Conservation (phyloP, 2,797 vertebrate species). For the Propithecus deckenii region DNA sequence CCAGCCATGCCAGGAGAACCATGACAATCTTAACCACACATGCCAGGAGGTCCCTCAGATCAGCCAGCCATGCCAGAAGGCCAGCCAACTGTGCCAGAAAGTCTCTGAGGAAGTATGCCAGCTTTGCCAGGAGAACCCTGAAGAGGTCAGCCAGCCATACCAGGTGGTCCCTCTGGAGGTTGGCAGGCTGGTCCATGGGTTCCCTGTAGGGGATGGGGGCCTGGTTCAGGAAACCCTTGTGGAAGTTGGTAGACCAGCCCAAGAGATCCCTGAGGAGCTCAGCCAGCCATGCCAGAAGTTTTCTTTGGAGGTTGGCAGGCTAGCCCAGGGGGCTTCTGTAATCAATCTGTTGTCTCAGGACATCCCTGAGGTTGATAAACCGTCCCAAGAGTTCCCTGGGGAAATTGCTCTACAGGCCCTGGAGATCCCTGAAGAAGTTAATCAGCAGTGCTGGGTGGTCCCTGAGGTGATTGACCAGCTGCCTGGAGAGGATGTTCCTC, state of each 20-base stretch:
- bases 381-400: slow-evolving; percentile 10
- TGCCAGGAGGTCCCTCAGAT: slow-evolving; percentile 34
- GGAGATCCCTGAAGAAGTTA: slow-evolving; percentile 36
- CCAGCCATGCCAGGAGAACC: not conserved
- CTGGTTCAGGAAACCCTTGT: slow-evolving; percentile 44
- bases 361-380: slow-evolving; percentile 41
- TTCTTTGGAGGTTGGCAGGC: slow-evolving; percentile 57
- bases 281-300: slow-evolving; percentile 24
- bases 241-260: slow-evolving; percentile 33
- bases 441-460: not conserved
- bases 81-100: not conserved
- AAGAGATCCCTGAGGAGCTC: slow-evolving; percentile 34
- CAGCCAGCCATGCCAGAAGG: slow-evolving; percentile 14
- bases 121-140: slow-evolving; percentile 51
- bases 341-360: slow-evolving; percentile 46
- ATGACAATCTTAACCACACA: not conserved
- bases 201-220: not conserved
- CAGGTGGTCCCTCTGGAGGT: not conserved
- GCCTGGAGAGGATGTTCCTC: slow-evolving; percentile 58
- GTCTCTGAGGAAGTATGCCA: slow-evolving; percentile 41
- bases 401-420: not conserved
- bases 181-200: not conserved
- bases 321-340: slow-evolving; percentile 39
- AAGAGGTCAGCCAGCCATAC: slow-evolving; percentile 27
- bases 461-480: slow-evolving; percentile 41